Base-by-base conservation (phyloP, 2,113 vertebrate species). In the Sceloporus tristichus region DNA sequence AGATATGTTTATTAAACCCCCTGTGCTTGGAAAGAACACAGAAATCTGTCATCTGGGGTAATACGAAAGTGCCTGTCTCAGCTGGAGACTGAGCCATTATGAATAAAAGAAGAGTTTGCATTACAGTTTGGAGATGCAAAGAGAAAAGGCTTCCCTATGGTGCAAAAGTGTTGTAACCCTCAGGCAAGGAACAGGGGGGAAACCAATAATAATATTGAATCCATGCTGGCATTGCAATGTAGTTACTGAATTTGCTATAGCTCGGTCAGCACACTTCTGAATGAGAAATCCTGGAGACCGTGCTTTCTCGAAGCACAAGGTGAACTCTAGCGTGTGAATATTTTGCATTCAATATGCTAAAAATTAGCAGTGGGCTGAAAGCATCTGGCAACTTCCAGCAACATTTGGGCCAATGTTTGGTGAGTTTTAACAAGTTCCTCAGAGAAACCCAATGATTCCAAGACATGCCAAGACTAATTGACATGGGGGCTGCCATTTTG, bases 1-100 rank as follows among this genome's bases (percentile, higher is more conserved):
- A 98, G 97, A 99, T 98, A 98, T 99, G 98, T 98, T 99, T 98
- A 99, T 99, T 98, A 97, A 98, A 97, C 97, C 96, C 97, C 97
- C 96, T 95, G 97, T 96, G 96, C 97, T 97, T 98, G 98, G 97
- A 98, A 97, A 97, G 96, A 97, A 96, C 97, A 97, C 97, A 97
- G 97, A 98, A 97, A 98, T 97, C 97, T 98, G 98, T 98, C 98
- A 98, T 97, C 97, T 94, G 95, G 93, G 94, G 97, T 97, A 96
- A 96, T 96, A 97, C 94, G 94, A 97, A 97, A 98, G 98, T 98
- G 98, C 97, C 97, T 97, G 95, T 98, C 98, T 97, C 97, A 97
- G 98, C 97, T 98, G 98, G 98, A 97, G 96, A 97, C 96, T 97
- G 97, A 95, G 92, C 97, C 97, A 96, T 97, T 97, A 97, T 97